phyloP scores from a whole-genome alignment of 23 tunicate species.

The Ascidia mentula region DNA sequence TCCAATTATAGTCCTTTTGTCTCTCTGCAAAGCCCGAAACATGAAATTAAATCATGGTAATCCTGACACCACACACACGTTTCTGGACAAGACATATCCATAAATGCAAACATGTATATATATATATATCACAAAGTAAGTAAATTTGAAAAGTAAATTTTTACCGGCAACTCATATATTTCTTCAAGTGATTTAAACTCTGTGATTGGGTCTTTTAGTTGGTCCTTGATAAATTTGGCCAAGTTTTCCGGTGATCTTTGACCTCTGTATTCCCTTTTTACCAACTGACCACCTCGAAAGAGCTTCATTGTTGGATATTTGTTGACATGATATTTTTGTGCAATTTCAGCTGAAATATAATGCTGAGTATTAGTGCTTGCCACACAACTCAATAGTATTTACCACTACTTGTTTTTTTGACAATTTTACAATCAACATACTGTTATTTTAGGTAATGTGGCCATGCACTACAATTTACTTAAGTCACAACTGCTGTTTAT shows the following conservation, averaged over 20 bases:
- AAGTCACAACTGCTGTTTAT: too few relatives aligned
- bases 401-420: too few relatives aligned
- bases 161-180: conserved; percentile 86
- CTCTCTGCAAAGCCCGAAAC: conserved; percentile 64
- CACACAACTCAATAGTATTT: too few relatives aligned
- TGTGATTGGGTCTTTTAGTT: conserved; percentile 82
- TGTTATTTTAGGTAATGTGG: too few relatives aligned
- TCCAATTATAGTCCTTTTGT: conserved; percentile 75
- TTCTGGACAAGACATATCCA: background rate
- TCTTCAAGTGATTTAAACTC: conserved; percentile 65
- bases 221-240: conserved; percentile 49
- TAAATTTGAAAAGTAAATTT: too few relatives aligned
- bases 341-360: conserved; percentile 51
- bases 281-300: conserved; percentile 73
- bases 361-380: too few relatives aligned
- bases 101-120: too few relatives aligned
- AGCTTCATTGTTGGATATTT: conserved; percentile 98
- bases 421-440: too few relatives aligned
- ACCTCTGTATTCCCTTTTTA: conserved; percentile 92
- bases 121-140: too few relatives aligned
- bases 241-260: conserved; percentile 75
- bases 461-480: too few relatives aligned
- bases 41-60: too few relatives aligned
- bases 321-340: conserved; percentile 70
- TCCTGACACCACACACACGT: background rate